Conservation (phyloP, 2,113 vertebrate genomes). For the Eulacestoma nigropectus region DNA sequence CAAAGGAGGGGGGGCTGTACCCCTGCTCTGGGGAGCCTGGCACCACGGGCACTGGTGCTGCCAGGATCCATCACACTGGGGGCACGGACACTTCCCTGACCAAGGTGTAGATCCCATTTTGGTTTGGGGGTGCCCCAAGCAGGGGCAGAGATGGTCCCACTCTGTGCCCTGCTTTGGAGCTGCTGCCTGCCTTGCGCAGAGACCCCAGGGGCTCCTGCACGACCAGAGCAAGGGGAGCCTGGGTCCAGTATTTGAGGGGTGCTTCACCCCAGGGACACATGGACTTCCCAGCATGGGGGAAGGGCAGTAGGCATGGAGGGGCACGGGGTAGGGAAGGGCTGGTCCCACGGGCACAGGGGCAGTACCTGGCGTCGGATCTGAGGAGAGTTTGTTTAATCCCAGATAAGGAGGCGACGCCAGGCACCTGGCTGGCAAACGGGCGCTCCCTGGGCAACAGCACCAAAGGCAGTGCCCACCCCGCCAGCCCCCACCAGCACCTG, state of each 20-base stretch:
- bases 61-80: accelerated
- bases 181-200: neutral
- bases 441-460: neutral
- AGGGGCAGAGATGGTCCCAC: neutral
- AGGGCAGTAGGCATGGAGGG: neutral
- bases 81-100: accelerated
- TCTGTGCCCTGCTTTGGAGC: neutral
- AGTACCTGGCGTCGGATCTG: neutral
- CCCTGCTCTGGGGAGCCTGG: neutral
- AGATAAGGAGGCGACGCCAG: neutral
- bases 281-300: neutral
- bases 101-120: neutral
- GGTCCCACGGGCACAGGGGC: neutral
- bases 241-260: neutral
- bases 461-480: neutral
- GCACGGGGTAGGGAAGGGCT: accelerated
- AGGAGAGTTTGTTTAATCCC: constrained; percentile 25
- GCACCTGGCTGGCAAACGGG: neutral
- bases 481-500: neutral
- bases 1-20: neutral
- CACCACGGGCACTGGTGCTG: accelerated
- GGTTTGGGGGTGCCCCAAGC: neutral
- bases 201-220: accelerated
- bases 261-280: neutral
- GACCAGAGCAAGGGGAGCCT: neutral